phyloP scores from a whole-genome alignment of 53 echinoderm and acorn worm genomes.

The Holothuria leucospilota region DNA sequence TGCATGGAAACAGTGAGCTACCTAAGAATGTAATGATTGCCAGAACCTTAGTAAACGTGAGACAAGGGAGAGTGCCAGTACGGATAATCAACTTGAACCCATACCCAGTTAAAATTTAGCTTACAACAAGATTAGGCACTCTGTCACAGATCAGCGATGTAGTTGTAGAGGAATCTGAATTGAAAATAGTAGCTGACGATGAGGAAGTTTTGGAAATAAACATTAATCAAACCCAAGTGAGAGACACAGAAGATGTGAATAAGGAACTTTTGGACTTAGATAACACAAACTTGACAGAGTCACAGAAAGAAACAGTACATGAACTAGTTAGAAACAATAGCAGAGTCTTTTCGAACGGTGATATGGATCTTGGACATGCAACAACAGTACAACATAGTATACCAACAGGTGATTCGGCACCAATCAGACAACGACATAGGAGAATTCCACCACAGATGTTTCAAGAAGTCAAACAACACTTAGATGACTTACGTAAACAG shows the following conservation, averaged over 20 bases:
- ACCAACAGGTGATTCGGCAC: constrained; percentile 33
- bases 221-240: background rate
- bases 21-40: constrained; percentile 27
- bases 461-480: constrained; percentile 34
- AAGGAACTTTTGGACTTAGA: background rate
- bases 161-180: background rate
- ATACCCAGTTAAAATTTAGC: background rate
- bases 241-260: background rate
- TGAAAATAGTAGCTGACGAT: background rate
- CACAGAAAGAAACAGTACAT: background rate
- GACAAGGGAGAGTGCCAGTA: constrained; percentile 11
- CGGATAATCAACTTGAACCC: constrained; percentile 21
- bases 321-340: constrained; percentile 19
- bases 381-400: constrained; percentile 49
- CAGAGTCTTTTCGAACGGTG: constrained; percentile 32
- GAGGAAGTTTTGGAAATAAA: background rate
- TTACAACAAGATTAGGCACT: constrained; percentile 4
- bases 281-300: background rate
- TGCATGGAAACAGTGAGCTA: background rate
- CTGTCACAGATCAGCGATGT: background rate
- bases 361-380: constrained; percentile 48
- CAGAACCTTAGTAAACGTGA: background rate
- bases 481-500: background rate
- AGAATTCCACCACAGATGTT: constrained; percentile 40
- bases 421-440: constrained; percentile 39